These are phyloP conservation scores for Tupiocoris notatus DNA, from an alignment of 2,888 invertebrate species.

Conservation along the genomic window DNA sequence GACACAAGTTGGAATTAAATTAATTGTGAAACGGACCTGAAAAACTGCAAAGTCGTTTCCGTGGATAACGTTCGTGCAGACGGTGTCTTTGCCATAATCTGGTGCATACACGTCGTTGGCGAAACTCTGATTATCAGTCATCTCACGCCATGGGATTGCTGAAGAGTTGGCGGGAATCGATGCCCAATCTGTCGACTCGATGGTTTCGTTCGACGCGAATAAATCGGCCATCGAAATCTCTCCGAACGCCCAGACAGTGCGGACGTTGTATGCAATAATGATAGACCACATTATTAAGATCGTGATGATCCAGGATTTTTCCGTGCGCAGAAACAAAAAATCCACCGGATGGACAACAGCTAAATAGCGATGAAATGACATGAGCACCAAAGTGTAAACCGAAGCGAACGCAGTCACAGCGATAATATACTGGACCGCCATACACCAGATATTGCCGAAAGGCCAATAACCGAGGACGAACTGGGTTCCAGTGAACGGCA, in stretches of 20 bases:
- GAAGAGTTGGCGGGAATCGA: background rate
- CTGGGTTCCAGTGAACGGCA: constrained; percentile 85
- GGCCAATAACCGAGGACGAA: constrained; percentile 87
- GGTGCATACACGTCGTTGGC: background rate
- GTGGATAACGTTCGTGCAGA: constrained; percentile 2
- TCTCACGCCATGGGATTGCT: background rate
- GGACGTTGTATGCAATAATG: constrained; percentile 62
- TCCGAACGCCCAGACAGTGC: constrained; percentile 68
- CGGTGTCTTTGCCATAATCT: background rate
- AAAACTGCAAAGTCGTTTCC: background rate
- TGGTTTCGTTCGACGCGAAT: constrained; percentile 47
- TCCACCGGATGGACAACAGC: constrained; percentile 91
- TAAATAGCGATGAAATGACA: constrained; percentile 88
- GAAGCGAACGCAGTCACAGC: constrained; percentile 84
- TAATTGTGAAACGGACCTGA: background rate
- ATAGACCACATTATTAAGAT: constrained; percentile 78
- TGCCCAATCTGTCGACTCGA: background rate
- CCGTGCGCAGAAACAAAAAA: constrained; percentile 77
- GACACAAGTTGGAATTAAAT: background rate
- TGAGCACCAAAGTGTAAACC: constrained; percentile 88
- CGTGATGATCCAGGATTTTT: constrained; percentile 76
- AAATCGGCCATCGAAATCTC: constrained; percentile 54
- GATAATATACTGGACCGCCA: constrained; percentile 85
- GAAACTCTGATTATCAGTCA: background rate
- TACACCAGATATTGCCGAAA: constrained; percentile 86